A percentile compares a stretch with the other conserved stretches of the same genome.
phyloP scores from a whole-genome alignment of 1,140 invertebrate genomes.

The Bradysia coprophila region DNA sequence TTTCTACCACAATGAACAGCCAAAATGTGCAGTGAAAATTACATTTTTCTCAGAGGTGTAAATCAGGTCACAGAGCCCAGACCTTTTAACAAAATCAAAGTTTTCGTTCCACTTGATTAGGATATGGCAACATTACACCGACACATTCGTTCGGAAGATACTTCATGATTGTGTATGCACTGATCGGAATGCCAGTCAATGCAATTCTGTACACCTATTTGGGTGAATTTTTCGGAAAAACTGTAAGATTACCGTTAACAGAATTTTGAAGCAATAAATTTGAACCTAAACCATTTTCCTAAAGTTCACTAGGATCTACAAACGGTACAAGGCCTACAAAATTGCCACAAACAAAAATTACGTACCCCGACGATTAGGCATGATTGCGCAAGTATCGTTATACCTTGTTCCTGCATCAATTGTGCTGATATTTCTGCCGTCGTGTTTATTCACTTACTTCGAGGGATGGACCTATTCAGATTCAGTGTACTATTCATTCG shows the following conservation, averaged over 20 bases:
- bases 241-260: neutral
- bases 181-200: constrained; percentile 90
- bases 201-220: constrained; percentile 65
- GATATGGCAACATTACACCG: constrained; percentile 75
- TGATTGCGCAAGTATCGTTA: constrained; percentile 55
- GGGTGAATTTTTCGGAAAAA: constrained; percentile 54
- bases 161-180: constrained; percentile 80
- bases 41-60: neutral
- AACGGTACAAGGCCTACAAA: constrained; percentile 55
- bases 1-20: too few relatives aligned
- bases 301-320: constrained; percentile 28
- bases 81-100: too few relatives aligned
- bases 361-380: constrained; percentile 41
- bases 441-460: constrained; percentile 70
- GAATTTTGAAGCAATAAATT: neutral
- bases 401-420: constrained; percentile 66
- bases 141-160: constrained; percentile 68
- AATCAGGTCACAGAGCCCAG: too few relatives aligned
- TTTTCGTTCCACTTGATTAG: too few relatives aligned
- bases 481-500: constrained; percentile 80
- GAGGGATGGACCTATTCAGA: constrained; percentile 80
- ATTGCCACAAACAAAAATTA: constrained; percentile 27
- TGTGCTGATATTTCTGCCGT: constrained; percentile 80
- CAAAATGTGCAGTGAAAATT: neutral
- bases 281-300: neutral